These are phyloP conservation scores for Eilema sororculum DNA, from an alignment of 2,888 invertebrate genomes.

Conservation along the genomic window DNA sequence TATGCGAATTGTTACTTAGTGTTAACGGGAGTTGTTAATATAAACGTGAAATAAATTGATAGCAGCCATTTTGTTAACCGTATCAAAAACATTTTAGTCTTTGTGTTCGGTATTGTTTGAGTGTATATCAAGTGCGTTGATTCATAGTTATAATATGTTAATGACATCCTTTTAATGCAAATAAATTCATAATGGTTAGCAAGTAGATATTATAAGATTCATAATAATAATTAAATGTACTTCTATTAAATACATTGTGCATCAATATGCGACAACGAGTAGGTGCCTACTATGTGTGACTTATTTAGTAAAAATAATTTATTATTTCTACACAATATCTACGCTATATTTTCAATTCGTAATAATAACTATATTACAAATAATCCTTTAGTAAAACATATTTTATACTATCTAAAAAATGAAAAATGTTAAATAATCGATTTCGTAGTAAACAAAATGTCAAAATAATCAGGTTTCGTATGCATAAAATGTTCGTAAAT, in stretches of 20 bases:
- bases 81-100: conserved; percentile 27
- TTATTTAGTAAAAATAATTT: background rate
- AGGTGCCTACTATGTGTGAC: background rate
- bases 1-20: conserved; percentile 56
- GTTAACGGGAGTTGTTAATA: conserved; percentile 40
- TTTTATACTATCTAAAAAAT: too few relatives aligned
- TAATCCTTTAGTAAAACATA: too few relatives aligned
- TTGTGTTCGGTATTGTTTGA: conserved; percentile 24
- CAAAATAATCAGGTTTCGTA: background rate
- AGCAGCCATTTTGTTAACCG: conserved; percentile 22
- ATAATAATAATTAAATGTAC: background rate
- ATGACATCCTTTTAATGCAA: conserved; percentile 8
- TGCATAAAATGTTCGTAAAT: background rate
- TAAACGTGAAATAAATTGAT: conserved; percentile 38
- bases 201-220: background rate
- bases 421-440: background rate
- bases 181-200: background rate
- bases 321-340: background rate
- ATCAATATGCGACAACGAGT: too few relatives aligned
- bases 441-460: background rate
- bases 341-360: background rate
- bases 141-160: conserved; percentile 8
- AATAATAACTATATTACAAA: too few relatives aligned
- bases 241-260: background rate
- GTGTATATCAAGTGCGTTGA: background rate